phyloP scores from a whole-genome alignment of 2,113 vertebrate species.

The Calidris pygmaea region DNA sequence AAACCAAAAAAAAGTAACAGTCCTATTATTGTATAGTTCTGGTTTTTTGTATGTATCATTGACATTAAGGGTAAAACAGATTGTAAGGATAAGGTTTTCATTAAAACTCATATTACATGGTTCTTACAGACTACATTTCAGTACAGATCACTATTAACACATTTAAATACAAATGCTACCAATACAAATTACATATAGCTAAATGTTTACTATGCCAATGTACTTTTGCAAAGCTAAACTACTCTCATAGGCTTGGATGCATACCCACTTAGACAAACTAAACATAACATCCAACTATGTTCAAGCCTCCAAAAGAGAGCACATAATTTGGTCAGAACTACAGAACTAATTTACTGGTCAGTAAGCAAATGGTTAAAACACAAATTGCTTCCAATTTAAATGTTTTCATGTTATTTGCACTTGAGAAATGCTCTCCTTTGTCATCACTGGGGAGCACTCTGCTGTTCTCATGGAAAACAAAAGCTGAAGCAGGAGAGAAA shows the following conservation, averaged over 20 bases:
- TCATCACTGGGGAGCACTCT: conserved; percentile 28
- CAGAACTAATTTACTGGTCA: background rate
- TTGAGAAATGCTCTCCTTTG: conserved; percentile 47
- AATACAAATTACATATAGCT: background rate
- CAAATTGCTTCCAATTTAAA: background rate
- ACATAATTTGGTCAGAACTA: background rate
- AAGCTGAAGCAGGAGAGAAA: conserved; percentile 36
- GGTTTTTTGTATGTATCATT: background rate
- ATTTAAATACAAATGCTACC: background rate
- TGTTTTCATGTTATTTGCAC: conserved; percentile 32
- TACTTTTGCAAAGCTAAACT: background rate
- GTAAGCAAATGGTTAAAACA: conserved; percentile 32
- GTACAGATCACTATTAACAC: background rate
- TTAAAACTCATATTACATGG: background rate
- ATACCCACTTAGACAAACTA: background rate
- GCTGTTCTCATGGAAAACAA: conserved; percentile 57
- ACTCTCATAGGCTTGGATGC: background rate
- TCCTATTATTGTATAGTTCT: background rate
- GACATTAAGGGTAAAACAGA: background rate
- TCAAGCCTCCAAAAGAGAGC: background rate
- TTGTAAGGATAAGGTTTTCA: background rate
- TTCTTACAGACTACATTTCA: background rate
- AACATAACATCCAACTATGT: background rate
- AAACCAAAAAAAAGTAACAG: background rate
- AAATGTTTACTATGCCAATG: background rate